Conservation (phyloP, 2,888 invertebrate species). For the Antheraea assamensis region DNA sequence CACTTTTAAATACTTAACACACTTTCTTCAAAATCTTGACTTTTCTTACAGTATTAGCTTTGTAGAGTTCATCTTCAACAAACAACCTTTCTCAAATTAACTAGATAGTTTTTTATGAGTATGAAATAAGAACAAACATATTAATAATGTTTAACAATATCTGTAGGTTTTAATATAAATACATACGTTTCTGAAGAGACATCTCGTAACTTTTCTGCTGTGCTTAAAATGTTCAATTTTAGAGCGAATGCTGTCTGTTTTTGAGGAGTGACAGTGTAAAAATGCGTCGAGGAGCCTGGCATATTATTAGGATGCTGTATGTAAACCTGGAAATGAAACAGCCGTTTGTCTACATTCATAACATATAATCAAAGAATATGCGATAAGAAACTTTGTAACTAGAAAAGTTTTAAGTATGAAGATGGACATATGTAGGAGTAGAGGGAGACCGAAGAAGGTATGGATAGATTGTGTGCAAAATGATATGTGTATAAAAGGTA, state of each 20-base stretch:
- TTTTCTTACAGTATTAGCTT: not conserved
- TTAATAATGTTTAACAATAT: not conserved
- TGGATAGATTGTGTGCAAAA: too few species aligned
- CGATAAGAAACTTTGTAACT: too few species aligned
- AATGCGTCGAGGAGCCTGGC: slow-evolving; percentile 49
- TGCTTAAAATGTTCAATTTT: slow-evolving; percentile 42
- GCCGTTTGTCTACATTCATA: not conserved
- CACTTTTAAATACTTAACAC: too few species aligned
- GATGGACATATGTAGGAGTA: too few species aligned
- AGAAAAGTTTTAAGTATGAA: too few species aligned
- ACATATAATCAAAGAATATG: not conserved
- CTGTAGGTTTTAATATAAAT: not conserved
- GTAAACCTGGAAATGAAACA: slow-evolving; percentile 43
- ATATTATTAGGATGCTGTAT: slow-evolving; percentile 55
- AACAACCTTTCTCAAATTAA: not conserved
- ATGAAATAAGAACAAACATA: not conserved
- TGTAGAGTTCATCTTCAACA: not conserved
- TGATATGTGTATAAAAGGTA: too few species aligned
- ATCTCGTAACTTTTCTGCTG: slow-evolving; percentile 35
- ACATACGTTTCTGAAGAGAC: slow-evolving; percentile 47
- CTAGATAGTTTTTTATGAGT: not conserved
- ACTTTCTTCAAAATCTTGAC: too few species aligned
- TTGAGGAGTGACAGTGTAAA: slow-evolving; percentile 42
- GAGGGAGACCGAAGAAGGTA: too few species aligned
- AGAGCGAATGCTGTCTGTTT: slow-evolving; percentile 51